These are phyloP conservation scores for Anableps anableps DNA, from an alignment of 2,797 vertebrate species.

Conservation along the genomic window DNA sequence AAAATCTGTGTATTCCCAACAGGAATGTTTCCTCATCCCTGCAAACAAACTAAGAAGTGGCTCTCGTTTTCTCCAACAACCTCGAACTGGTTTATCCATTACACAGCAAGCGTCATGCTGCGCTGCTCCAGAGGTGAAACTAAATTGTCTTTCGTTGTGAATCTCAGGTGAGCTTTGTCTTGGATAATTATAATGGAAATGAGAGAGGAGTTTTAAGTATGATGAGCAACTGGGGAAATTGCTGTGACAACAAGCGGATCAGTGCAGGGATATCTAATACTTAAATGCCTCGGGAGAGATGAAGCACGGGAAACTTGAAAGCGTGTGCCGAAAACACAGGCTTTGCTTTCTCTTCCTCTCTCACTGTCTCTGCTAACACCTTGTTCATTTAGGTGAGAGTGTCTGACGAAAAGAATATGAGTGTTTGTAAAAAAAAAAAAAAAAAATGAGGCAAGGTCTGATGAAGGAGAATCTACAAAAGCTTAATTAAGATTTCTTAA, in stretches of 20 bases:
- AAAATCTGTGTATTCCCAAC: conserved; percentile 45
- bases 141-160: conserved; percentile 65
- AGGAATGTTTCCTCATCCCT: conserved; percentile 32
- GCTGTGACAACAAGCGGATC: conserved; percentile 81
- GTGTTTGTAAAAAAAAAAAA: conserved; percentile 49
- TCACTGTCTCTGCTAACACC: conserved; percentile 42
- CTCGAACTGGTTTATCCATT: conserved; percentile 45
- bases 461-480: conserved; percentile 81
- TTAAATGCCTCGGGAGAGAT: conserved; percentile 77
- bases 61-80: conserved; percentile 30
- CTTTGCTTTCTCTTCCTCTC: conserved; percentile 53
- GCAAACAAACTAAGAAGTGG: conserved; percentile 27
- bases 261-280: conserved; percentile 74
- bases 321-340: conserved; percentile 65
- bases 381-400: conserved; percentile 51
- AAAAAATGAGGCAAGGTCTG: conserved; percentile 72
- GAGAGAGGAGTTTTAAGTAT: conserved; percentile 77
- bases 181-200: conserved; percentile 77
- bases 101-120: conserved; percentile 49
- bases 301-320: conserved; percentile 74
- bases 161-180: conserved; percentile 77
- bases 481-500: conserved; percentile 84
- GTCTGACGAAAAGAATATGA: conserved; percentile 45
- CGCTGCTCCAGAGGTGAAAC: conserved; percentile 58
- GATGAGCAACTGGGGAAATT: conserved; percentile 81